These are phyloP conservation scores for Heliconius melpomene DNA, from an alignment of 1,140 invertebrate genomes.

Conservation along the genomic window DNA sequence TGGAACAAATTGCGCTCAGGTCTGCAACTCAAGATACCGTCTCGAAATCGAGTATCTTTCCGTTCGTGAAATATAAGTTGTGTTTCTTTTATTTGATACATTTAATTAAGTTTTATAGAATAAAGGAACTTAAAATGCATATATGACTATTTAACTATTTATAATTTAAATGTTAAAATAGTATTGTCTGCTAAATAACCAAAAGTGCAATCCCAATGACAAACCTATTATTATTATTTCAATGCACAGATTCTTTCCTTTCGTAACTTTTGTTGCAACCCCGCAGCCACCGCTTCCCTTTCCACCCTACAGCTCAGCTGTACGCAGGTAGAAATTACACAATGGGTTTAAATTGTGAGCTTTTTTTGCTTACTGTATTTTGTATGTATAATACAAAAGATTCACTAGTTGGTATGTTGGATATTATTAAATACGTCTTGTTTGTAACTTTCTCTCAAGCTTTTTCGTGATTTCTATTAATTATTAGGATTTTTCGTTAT, in stretches of 20 bases:
- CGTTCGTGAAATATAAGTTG: no score
- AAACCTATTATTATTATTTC: neutral
- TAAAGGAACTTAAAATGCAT: no score
- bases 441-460: neutral
- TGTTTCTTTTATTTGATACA: no score
- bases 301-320: neutral
- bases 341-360: neutral
- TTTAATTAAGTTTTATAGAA: no score
- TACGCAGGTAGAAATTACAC: conserved; percentile 22
- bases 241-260: neutral
- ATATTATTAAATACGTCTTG: neutral
- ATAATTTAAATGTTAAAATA: no score
- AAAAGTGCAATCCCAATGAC: neutral
- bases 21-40: no score
- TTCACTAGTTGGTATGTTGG: neutral
- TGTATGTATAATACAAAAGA: conserved; percentile 6
- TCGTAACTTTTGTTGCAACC: conserved; percentile 3
- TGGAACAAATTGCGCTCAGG: no score
- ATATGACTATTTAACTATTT: no score
- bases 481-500: neutral
- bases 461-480: neutral
- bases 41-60: no score
- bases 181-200: neutral
- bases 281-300: neutral
- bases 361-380: neutral